phyloP scores from a whole-genome alignment of 1,140 invertebrate species.

The Drosophila nikananu region DNA sequence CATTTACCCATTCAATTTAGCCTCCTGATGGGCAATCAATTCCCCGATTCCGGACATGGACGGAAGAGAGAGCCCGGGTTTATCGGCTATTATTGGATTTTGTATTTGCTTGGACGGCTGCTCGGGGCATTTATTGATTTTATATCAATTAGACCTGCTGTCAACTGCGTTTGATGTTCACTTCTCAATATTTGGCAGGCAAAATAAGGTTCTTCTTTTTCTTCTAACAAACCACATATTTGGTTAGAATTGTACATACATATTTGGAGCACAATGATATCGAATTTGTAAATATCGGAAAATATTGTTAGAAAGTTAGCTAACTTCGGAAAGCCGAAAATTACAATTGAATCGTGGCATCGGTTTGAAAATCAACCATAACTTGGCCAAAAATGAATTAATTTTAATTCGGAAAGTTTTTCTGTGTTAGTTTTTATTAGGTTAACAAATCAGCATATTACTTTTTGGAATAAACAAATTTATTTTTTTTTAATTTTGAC shows the following conservation, averaged over 20 bases:
- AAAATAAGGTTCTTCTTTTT: neutral
- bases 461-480: neutral
- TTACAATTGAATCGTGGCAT: neutral
- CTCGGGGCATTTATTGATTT: constrained; percentile 36
- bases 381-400: neutral
- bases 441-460: neutral
- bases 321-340: neutral
- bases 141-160: constrained; percentile 41
- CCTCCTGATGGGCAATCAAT: constrained; percentile 38
- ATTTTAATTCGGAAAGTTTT: neutral
- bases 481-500: neutral
- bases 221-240: neutral
- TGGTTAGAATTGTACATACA: neutral
- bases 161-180: constrained; percentile 24
- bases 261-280: neutral
- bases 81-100: constrained; percentile 24
- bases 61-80: neutral
- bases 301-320: neutral
- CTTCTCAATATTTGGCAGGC: constrained; percentile 5
- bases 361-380: neutral
- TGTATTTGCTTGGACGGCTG: constrained; percentile 13
- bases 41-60: constrained; percentile 1
- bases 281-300: neutral
- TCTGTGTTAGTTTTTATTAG: neutral
- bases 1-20: constrained; percentile 53